Conservation (phyloP, 2,888 invertebrate genomes). For the Ophraella communa region DNA sequence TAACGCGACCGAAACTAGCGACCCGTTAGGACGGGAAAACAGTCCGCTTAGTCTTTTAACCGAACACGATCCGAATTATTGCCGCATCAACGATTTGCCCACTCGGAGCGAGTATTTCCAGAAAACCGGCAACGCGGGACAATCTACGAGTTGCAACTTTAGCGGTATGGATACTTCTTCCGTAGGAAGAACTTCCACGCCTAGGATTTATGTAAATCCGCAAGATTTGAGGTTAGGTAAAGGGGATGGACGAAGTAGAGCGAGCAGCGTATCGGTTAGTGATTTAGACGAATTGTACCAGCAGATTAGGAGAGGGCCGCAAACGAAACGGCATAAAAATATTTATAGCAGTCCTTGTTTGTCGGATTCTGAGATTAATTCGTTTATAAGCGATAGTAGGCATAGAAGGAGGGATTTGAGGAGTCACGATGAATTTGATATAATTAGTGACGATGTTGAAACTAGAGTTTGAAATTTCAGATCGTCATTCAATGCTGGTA, state of each 20-base stretch:
- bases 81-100: conserved; percentile 34
- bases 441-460: conserved; percentile 48
- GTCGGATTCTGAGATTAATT: conserved; percentile 55
- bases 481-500: neutral
- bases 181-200: conserved; percentile 35
- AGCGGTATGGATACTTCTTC: conserved; percentile 51
- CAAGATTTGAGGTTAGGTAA: conserved; percentile 56
- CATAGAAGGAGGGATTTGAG: conserved; percentile 37
- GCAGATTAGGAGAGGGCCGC: conserved; percentile 65
- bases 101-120: conserved; percentile 22
- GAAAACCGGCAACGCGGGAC: conserved; percentile 3
- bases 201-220: conserved; percentile 61
- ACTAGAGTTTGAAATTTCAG: conserved; percentile 42
- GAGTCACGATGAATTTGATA: conserved; percentile 41
- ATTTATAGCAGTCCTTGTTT: conserved; percentile 49
- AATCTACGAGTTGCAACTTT: conserved; percentile 39
- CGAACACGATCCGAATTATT: conserved; percentile 34
- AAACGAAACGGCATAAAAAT: conserved; percentile 30
- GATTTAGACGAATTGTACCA: conserved; percentile 75
- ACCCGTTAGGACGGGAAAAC: conserved; percentile 40
- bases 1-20: conserved; percentile 24
- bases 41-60: conserved; percentile 42
- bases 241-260: conserved; percentile 64
- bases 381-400: conserved; percentile 46
- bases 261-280: conserved; percentile 65